Evolutionary conservation across 53 echinoderm and acorn worm species (phyloP).

Genomic region (Holothuria scabra): DNA sequence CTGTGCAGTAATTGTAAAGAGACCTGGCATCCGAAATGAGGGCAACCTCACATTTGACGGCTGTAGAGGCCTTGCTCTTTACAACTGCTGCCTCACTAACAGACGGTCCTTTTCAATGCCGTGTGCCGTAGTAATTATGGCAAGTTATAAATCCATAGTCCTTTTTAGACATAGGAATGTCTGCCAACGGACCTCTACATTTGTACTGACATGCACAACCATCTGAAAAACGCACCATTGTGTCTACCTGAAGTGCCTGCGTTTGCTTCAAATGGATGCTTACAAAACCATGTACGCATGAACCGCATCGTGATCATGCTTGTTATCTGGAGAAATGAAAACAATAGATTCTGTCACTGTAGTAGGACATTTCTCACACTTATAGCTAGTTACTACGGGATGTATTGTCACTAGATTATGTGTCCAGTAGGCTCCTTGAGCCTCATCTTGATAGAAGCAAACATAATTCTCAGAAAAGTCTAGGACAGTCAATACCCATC

Average conservation of each 20-base stretch:
- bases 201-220: slow-evolving; percentile 68
- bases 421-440: slow-evolving; percentile 57
- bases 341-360: slow-evolving; percentile 47
- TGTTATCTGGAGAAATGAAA: slow-evolving; percentile 54
- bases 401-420: slow-evolving; percentile 58
- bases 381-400: slow-evolving; percentile 62
- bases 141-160: slow-evolving; percentile 46
- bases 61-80: slow-evolving; percentile 44
- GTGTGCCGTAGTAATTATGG: slow-evolving; percentile 57
- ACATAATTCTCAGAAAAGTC: slow-evolving; percentile 65
- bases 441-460: slow-evolving; percentile 49
- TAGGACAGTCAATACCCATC: slow-evolving; percentile 46
- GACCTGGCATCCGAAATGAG: slow-evolving; percentile 48
- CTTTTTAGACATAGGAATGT: slow-evolving; percentile 44
- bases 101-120: slow-evolving; percentile 67
- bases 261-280: neutral
- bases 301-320: slow-evolving; percentile 63
- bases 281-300: slow-evolving; percentile 32
- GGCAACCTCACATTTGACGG: slow-evolving; percentile 25
- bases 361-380: slow-evolving; percentile 39
- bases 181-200: slow-evolving; percentile 62
- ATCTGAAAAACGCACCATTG: slow-evolving; percentile 60
- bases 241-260: slow-evolving; percentile 10
- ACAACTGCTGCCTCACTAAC: slow-evolving; percentile 66
- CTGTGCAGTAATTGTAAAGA: slow-evolving; percentile 55